phyloP scores from a whole-genome alignment of 2,888 invertebrate species.

The Sinotaia quadrata region DNA sequence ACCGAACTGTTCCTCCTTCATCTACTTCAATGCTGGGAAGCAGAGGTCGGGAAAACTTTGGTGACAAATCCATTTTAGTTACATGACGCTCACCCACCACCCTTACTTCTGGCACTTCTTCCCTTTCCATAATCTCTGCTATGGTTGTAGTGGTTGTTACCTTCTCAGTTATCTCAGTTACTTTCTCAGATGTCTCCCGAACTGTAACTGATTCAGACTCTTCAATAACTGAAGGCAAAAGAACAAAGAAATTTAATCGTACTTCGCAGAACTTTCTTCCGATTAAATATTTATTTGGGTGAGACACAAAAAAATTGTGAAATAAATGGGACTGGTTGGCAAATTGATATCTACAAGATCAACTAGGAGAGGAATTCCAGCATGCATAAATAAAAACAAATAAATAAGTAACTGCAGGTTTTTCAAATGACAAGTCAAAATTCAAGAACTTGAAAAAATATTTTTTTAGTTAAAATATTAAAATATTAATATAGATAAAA shows the following conservation, averaged over 20 bases:
- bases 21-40: constrained; percentile 68
- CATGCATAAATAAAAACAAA: no score
- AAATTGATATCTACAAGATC: no score
- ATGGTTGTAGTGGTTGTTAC: constrained; percentile 37
- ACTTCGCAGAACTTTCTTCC: no score
- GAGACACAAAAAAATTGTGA: no score
- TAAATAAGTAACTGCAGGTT: no score
- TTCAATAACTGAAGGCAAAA: constrained; percentile 32
- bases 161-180: constrained; percentile 37
- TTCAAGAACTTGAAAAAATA: no score
- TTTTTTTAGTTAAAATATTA: no score
- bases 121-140: constrained; percentile 38
- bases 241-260: background rate
- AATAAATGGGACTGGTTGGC: no score
- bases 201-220: constrained; percentile 28
- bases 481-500: no score
- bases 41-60: constrained; percentile 77
- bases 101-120: constrained; percentile 54
- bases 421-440: no score
- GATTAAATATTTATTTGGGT: no score
- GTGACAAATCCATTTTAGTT: constrained; percentile 59
- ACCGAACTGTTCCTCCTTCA: constrained; percentile 68
- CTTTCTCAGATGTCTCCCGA: constrained; percentile 24
- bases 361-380: no score
- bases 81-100: constrained; percentile 45